phyloP scores from a whole-genome alignment of 2,113 vertebrate species.

The Gambusia holbrooki region DNA sequence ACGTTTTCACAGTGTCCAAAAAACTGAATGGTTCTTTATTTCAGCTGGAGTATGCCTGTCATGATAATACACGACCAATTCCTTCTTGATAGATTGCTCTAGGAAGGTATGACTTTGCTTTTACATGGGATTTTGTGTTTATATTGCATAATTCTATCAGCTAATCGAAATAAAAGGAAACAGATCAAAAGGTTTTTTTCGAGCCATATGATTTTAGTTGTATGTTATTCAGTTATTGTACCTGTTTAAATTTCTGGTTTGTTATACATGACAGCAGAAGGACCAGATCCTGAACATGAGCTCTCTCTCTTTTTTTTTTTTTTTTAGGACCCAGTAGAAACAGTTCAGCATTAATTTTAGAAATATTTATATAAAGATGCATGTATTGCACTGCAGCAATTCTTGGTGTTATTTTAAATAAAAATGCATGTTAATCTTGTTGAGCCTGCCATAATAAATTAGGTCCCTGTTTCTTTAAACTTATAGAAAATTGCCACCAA shows the following conservation, averaged over 20 bases:
- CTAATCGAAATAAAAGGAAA: not conserved
- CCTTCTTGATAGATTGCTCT: not conserved
- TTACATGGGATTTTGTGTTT: not conserved
- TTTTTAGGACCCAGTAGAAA: not conserved
- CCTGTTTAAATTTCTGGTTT: not conserved
- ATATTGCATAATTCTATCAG: not conserved
- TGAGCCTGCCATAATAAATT: not conserved
- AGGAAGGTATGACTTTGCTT: constrained; percentile 5
- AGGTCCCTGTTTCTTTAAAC: not conserved
- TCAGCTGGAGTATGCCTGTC: not conserved
- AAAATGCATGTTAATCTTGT: not conserved
- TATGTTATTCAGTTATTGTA: not conserved
- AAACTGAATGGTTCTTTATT: not conserved
- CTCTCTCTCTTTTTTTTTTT: not conserved
- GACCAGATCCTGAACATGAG: not conserved
- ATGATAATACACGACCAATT: not conserved
- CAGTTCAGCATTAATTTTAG: not conserved
- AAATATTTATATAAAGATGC: constrained; percentile 7
- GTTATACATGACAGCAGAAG: not conserved
- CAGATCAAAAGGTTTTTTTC: not conserved
- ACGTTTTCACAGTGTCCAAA: not conserved
- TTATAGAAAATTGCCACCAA: not conserved
- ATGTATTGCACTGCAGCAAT: not conserved
- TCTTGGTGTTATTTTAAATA: not conserved
- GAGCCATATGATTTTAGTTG: too few species aligned